phyloP scores from a whole-genome alignment of 2,888 invertebrate species.

The Epistrophe eligans region DNA sequence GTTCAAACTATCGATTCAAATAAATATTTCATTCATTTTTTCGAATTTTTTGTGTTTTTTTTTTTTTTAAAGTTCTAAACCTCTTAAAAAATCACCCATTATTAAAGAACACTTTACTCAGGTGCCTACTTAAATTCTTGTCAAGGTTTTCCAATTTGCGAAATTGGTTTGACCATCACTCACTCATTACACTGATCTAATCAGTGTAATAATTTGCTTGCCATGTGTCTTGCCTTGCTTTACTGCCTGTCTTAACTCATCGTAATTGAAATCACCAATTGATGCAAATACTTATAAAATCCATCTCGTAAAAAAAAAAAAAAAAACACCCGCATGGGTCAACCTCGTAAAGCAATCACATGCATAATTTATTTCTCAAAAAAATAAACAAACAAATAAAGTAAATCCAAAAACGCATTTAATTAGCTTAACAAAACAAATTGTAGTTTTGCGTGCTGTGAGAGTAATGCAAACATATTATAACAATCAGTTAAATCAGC shows the following conservation, averaged over 20 bases:
- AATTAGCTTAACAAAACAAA: conserved; percentile 52
- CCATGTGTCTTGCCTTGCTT: neutral
- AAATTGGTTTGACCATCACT: neutral
- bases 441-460: conserved; percentile 44
- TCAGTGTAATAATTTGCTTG: neutral
- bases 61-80: too few species aligned
- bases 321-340: neutral
- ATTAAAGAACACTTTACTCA: neutral
- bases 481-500: neutral
- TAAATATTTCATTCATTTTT: too few species aligned
- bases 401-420: conserved; percentile 11
- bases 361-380: neutral
- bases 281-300: neutral
- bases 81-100: too few species aligned
- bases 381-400: neutral
- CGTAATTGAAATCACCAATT: neutral
- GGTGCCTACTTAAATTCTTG: neutral
- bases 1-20: too few species aligned
- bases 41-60: too few species aligned
- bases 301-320: neutral
- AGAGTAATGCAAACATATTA: conserved; percentile 2
- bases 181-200: neutral
- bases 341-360: neutral
- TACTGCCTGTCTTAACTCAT: neutral
- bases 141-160: neutral